Percentiles rank a stretch among this genome's conserved stretches.
Evolutionary conservation across 2,888 invertebrate genomes (phyloP).

Genomic region (Deilephila porcellus): DNA sequence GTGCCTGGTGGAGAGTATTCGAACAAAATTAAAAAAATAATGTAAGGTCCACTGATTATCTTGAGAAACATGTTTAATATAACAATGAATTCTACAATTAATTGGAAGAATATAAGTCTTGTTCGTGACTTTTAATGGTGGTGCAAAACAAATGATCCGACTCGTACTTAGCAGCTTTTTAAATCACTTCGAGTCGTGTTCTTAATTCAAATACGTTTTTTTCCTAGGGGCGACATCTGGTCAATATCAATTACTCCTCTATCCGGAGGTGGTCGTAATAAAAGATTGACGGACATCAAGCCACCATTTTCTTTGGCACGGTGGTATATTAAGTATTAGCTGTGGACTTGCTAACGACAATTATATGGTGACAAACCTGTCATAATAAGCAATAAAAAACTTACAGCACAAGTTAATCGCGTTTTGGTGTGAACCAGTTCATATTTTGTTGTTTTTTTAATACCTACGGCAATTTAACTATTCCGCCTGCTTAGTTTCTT

Average conservation of each 20-base stretch:
- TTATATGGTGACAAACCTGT: slow-evolving; percentile 6
- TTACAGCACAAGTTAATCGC: slow-evolving; percentile 3
- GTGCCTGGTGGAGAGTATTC: too few relatives aligned
- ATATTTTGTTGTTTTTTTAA: not conserved
- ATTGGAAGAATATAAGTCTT: too few relatives aligned
- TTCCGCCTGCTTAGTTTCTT: not conserved
- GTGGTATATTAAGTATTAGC: not conserved
- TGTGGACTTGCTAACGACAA: not conserved
- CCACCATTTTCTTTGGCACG: not conserved
- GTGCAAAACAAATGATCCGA: too few relatives aligned
- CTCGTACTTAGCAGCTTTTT: not conserved
- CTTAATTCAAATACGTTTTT: slow-evolving; percentile 1
- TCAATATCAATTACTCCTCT: slow-evolving; percentile 1
- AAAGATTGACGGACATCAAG: not conserved
- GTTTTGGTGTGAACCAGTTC: not conserved
- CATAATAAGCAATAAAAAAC: not conserved
- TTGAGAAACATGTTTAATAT: too few relatives aligned
- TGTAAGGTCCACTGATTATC: too few relatives aligned
- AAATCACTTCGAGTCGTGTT: not conserved
- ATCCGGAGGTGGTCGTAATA: not conserved
- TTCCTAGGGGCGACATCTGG: not conserved
- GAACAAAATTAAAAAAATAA: too few relatives aligned
- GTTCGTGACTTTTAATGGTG: too few relatives aligned
- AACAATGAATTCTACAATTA: too few relatives aligned
- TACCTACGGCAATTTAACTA: not conserved